Conservation (phyloP, 1,140 invertebrate species). For the Rhopalosiphum maidis region DNA sequence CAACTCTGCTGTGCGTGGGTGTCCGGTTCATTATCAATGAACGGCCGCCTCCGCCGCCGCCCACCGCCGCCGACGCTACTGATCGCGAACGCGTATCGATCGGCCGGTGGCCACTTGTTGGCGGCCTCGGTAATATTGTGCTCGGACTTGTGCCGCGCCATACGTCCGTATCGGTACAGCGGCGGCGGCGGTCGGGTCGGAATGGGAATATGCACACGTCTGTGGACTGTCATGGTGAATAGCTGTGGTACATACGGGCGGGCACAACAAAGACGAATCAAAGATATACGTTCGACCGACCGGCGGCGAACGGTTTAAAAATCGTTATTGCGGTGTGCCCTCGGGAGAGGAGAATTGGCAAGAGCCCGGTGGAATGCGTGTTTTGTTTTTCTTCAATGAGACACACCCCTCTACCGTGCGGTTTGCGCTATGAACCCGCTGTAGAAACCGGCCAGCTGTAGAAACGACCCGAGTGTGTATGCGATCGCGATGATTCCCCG, state of each 20-base stretch:
- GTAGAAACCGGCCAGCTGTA: too few species aligned
- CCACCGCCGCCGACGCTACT: background rate
- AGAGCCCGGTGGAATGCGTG: background rate
- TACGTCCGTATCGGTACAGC: too few species aligned
- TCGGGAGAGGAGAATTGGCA: too few species aligned
- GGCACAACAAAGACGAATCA: background rate
- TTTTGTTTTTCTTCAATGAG: background rate
- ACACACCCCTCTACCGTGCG: background rate
- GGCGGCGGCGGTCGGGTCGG: background rate
- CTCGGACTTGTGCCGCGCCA: background rate
- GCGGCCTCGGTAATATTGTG: background rate
- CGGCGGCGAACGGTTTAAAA: background rate
- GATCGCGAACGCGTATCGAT: background rate
- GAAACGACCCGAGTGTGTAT: background rate
- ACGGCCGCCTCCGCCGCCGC: background rate
- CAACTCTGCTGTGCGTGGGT: constrained; percentile 5
- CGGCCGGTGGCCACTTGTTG: constrained; percentile 34
- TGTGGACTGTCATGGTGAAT: too few species aligned
- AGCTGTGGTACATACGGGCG: too few species aligned
- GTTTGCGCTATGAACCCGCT: too few species aligned
- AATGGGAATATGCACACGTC: background rate
- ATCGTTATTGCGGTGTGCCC: background rate
- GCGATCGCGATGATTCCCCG: background rate
- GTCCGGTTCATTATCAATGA: constrained; percentile 47
- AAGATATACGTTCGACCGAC: background rate